Evolutionary conservation across 2,113 vertebrate genomes (phyloP), one percentile per base, ranked within the genome.

Genomic region (Entomyzon cyanotis): DNA sequence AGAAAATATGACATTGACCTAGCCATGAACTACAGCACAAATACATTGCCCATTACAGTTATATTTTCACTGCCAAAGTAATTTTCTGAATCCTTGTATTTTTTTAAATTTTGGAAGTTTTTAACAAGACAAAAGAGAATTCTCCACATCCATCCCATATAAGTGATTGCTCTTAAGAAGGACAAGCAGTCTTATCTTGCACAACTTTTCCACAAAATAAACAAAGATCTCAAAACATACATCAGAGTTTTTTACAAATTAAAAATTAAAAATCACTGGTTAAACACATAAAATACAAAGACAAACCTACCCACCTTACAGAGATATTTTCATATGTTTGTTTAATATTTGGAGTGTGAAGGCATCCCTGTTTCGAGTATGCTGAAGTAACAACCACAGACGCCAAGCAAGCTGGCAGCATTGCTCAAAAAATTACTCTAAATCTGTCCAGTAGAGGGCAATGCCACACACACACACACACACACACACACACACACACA

Each of bases 391-490:
- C 53, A 88, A 42, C 4, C 64, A 78, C 59, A 56, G 85, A 47
- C 35, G 75, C 70, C 55, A 73, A 85, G 49, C 58, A 65, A 81
- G 44, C 79, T 60, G n/a, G 37, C 30, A 91, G 49, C 55, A 10
- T 3, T 27, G 80, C 59, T 82, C 33, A 63, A 70, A 80, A 89
- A 71, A 27, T 30, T 37, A 46, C 79, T 80, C 81, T 52, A n/a
- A 15, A 82, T 78, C 49, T 79, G 31, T 37, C 96, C 97, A 91
- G 94, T 33, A 97, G 96, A 97, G 95, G 97, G 97, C 96, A 95
- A 80, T 65, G 30, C n/a, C n/a, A n/a, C 50, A 39, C 39, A 39
- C 52, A 55, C 20, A 87, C 23, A 65, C 15, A 74, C 39, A 39
- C 47, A 53, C 20, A 87, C 23, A 46, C 44, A 62, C 49, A 46